These are phyloP conservation scores for Gonatopus flavifemur DNA, from an alignment of 1,140 invertebrate genomes.

Conservation along the genomic window DNA sequence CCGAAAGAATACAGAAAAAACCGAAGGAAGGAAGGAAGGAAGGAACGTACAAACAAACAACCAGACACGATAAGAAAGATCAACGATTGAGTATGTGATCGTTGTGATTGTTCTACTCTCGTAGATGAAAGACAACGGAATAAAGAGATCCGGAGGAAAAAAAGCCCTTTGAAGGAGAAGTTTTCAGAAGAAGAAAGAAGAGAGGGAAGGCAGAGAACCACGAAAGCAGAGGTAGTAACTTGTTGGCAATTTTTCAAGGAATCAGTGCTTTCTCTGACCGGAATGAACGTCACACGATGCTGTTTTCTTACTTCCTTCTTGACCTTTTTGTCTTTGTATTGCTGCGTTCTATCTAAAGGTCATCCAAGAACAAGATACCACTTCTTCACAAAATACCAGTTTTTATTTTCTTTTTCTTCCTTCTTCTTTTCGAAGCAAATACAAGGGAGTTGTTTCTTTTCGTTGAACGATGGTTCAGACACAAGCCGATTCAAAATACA, in stretches of 20 bases:
- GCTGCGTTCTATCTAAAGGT: too few relatives aligned
- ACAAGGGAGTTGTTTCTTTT: too few relatives aligned
- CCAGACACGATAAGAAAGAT: too few relatives aligned
- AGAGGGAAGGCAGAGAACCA: constrained; percentile 2
- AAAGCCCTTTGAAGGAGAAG: neutral
- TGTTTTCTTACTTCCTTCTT: constrained; percentile 1
- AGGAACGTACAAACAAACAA: neutral
- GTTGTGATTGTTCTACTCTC: too few relatives aligned
- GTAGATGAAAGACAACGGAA: neutral
- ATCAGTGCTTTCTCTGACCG: constrained; percentile 41
- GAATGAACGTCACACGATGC: constrained; percentile 30
- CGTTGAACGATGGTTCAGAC: constrained; percentile 24
- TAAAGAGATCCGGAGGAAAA: neutral
- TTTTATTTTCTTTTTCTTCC: too few relatives aligned
- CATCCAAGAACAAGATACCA: too few relatives aligned
- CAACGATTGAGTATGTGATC: too few relatives aligned
- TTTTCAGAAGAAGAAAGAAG: constrained; percentile 1
- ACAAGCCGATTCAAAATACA: constrained; percentile 28
- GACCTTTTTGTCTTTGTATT: too few relatives aligned
- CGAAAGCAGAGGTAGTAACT: constrained; percentile 17
- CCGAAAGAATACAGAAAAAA: constrained; percentile 6
- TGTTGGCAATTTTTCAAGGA: constrained; percentile 48
- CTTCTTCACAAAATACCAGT: too few relatives aligned
- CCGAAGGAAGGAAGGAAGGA: constrained; percentile 6
- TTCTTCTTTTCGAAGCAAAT: too few relatives aligned